Conservation (phyloP, 35 echinoderm and acorn worm species). For the Stichopus chloronotus region DNA sequence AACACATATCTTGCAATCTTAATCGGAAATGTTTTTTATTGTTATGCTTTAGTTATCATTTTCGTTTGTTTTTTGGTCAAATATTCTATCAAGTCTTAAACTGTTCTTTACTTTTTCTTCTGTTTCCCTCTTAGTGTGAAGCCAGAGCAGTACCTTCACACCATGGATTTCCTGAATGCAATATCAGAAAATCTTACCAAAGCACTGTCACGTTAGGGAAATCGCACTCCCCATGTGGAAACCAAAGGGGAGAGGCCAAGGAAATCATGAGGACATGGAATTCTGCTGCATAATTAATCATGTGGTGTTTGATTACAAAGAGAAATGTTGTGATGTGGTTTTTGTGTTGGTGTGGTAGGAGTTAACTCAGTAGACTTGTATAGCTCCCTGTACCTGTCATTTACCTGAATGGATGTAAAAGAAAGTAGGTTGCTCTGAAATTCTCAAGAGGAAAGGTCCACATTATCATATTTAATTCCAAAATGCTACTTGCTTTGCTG, state of each 20-base stretch:
- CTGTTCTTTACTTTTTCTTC: conserved; percentile 30
- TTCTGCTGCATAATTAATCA: background rate
- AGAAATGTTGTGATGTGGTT: background rate
- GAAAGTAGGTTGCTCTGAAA: no score
- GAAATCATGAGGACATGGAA: background rate
- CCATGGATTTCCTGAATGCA: conserved; percentile 91
- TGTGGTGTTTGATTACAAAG: conserved; percentile 10
- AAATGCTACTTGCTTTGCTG: no score
- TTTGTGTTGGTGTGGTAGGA: conserved; percentile 7
- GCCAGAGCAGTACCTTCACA: conserved; percentile 92
- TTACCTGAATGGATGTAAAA: no score
- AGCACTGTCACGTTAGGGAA: conserved; percentile 23
- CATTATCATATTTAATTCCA: no score
- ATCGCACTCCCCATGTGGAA: background rate
- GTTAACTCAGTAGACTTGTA: background rate
- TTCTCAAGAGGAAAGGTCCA: no score
- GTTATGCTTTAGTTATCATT: no score
- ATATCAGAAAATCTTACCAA: conserved; percentile 87
- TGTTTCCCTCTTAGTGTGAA: conserved; percentile 80
- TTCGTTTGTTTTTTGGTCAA: no score
- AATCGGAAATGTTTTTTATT: no score
- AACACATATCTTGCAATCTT: no score
- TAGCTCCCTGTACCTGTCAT: no score
- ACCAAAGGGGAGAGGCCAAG: background rate
- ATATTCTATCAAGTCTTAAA: background rate